phyloP scores from a whole-genome alignment of 1,140 invertebrate genomes.

The Eriocheir sinensis region DNA sequence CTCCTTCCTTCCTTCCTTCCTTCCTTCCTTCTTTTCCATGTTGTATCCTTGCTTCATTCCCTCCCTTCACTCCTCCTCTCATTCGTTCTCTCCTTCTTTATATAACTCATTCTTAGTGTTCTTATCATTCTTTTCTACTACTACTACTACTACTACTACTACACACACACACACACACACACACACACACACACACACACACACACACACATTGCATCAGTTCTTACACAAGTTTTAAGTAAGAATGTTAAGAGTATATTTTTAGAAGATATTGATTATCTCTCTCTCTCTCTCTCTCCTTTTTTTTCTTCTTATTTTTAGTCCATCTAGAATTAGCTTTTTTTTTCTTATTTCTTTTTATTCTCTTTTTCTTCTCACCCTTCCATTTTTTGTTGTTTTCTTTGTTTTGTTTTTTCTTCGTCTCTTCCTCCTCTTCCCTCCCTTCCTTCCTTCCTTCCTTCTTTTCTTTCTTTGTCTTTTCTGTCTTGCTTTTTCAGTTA shows the following conservation, averaged over 20 bases:
- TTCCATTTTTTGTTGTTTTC: background rate
- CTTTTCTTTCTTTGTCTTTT: background rate
- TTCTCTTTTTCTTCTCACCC: background rate
- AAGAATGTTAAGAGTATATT: too few relatives aligned
- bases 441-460: background rate
- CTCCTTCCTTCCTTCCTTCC: background rate
- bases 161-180: slow-evolving; percentile 14
- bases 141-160: background rate
- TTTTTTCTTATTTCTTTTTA: background rate
- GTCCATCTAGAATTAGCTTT: background rate
- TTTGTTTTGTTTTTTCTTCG: background rate
- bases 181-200: slow-evolving; percentile 14
- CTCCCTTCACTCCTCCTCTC: background rate
- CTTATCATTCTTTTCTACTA: background rate
- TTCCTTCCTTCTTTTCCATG: background rate
- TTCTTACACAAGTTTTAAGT: too few relatives aligned
- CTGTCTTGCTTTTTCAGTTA: background rate
- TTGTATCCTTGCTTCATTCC: background rate
- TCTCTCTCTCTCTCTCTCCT: too few relatives aligned
- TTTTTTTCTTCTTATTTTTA: background rate
- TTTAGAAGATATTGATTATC: too few relatives aligned
- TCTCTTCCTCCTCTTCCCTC: background rate
- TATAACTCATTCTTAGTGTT: background rate
- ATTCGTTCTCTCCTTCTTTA: background rate
- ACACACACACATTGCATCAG: background rate